Percentiles rank a stretch among this genome's conserved stretches.
phyloP scores from a whole-genome alignment of 2,797 vertebrate genomes.

The Acanthornis magna region DNA sequence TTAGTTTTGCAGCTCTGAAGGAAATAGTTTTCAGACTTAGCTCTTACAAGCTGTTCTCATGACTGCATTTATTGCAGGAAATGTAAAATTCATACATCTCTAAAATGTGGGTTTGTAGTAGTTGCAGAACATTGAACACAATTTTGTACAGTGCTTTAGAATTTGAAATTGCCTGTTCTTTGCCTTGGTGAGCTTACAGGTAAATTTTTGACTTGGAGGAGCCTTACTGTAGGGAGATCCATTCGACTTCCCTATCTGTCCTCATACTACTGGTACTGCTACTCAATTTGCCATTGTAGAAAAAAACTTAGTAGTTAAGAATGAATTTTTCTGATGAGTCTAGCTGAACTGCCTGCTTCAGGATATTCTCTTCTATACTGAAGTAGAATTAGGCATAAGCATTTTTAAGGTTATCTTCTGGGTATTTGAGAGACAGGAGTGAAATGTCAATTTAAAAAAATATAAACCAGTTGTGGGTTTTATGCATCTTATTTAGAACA shows the following conservation, averaged over 20 bases:
- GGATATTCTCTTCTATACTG: not conserved
- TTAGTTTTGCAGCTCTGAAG: not conserved
- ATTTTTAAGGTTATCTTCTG: not conserved
- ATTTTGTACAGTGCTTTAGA: not conserved
- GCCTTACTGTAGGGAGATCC: not conserved
- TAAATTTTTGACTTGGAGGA: not conserved
- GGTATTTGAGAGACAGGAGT: not conserved
- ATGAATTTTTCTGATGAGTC: not conserved
- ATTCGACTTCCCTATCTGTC: accelerated
- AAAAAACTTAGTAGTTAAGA: not conserved
- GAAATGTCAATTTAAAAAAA: not conserved
- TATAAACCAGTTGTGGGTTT: not conserved
- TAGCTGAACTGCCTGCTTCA: not conserved
- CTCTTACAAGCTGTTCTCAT: not conserved
- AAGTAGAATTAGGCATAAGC: not conserved
- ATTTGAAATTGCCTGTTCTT: not conserved
- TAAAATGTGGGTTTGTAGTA: not conserved
- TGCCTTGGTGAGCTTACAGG: not conserved
- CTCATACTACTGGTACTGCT: not conserved
- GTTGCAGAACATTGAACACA: not conserved
- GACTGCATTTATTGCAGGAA: not conserved
- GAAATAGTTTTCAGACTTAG: not conserved
- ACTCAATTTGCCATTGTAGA: not conserved
- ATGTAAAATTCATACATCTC: not conserved
- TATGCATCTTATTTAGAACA: not conserved